A percentile compares a stretch with the other conserved stretches of the same genome.
These are phyloP conservation scores for Burhinus oedicnemus DNA, from an alignment of 2,113 vertebrate genomes.

Conservation along the genomic window DNA sequence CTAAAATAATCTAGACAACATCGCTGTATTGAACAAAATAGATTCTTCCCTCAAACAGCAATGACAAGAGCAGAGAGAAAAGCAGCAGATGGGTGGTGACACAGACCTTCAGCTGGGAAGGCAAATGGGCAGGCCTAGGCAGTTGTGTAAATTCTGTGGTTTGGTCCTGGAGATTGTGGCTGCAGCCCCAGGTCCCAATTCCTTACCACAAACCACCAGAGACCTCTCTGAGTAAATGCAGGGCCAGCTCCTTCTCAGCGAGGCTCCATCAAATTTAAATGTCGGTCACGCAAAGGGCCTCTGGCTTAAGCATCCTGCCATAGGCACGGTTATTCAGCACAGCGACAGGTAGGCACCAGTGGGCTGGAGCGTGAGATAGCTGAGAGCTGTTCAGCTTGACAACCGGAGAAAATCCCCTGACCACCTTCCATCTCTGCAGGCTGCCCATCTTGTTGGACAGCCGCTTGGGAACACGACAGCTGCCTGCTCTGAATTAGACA, in stretches of 20 bases:
- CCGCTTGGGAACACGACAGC: neutral
- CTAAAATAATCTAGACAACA: neutral
- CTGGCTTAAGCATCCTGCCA: neutral
- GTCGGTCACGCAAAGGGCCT: neutral
- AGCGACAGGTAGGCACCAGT: neutral
- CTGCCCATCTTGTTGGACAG: neutral
- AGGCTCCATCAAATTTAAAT: neutral
- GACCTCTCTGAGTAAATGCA: neutral
- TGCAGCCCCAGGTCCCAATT: constrained; percentile 3
- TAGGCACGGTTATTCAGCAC: neutral
- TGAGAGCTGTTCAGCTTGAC: neutral
- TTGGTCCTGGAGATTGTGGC: constrained; percentile 34
- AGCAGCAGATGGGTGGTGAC: neutral
- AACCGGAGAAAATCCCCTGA: neutral
- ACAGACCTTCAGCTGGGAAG: neutral
- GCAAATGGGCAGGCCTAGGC: neutral
- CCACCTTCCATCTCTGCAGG: neutral
- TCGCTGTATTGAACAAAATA: neutral
- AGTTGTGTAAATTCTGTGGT: constrained; percentile 26
- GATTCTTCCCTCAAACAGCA: neutral
- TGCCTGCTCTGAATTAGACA: neutral
- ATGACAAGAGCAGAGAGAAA: neutral
- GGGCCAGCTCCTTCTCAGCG: neutral
- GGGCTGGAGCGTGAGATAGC: fast-evolving
- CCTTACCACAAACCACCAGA: constrained; percentile 42